Conservation (phyloP, 1,140 invertebrate species). For the Rhyzopertha dominica region DNA sequence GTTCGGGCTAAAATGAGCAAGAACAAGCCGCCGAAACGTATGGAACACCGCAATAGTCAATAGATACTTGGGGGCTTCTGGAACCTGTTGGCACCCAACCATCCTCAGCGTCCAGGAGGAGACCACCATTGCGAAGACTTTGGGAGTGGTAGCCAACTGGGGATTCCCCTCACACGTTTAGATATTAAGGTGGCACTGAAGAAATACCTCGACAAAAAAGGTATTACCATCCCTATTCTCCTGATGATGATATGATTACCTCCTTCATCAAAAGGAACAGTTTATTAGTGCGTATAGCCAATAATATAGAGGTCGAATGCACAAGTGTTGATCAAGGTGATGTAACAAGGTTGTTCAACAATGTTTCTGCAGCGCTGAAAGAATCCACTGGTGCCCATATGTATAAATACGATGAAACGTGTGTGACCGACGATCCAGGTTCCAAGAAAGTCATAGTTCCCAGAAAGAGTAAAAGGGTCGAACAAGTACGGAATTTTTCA, state of each 20-base stretch:
- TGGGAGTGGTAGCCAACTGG: conserved; percentile 7
- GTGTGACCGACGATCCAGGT: conserved; percentile 8
- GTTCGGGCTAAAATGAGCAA: too few relatives aligned
- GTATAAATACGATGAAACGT: conserved; percentile 9
- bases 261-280: conserved; percentile 6
- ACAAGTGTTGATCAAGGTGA: conserved; percentile 1
- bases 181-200: too few relatives aligned
- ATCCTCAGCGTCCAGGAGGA: too few relatives aligned
- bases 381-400: conserved; percentile 6
- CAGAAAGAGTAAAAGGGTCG: conserved; percentile 5
- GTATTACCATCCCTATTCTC: conserved; percentile 1
- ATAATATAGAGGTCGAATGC: conserved; percentile 3
- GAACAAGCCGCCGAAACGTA: too few relatives aligned
- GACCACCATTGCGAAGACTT: not conserved
- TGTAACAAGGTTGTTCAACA: conserved; percentile 7
- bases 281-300: conserved; percentile 6
- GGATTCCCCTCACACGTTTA: conserved; percentile 8
- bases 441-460: conserved; percentile 9
- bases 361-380: conserved; percentile 5
- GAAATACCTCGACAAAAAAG: conserved; percentile 5
- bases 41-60: too few relatives aligned
- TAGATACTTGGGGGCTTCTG: too few relatives aligned
- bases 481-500: conserved; percentile 9
- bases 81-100: too few relatives aligned
- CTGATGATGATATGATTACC: not conserved